Evolutionary conservation across 2,797 vertebrate genomes (phyloP).

Genomic region (Numenius phaeopus): DNA sequence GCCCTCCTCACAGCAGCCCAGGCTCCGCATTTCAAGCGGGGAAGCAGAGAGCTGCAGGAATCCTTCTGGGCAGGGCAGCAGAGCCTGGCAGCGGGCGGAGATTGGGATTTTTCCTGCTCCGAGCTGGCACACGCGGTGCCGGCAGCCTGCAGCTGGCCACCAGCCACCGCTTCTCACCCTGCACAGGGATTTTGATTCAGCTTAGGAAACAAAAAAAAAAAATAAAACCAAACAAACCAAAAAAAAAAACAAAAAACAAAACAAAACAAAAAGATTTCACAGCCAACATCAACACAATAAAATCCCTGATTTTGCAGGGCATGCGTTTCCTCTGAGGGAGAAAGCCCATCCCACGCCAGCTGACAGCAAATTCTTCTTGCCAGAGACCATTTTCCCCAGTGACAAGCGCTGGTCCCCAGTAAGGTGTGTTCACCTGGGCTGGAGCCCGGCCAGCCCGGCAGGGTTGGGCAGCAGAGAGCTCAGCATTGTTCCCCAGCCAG

Average conservation of each 20-base stretch:
- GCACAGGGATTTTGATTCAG: neutral
- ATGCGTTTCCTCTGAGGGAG: neutral
- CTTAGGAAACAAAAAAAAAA: neutral
- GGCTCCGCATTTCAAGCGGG: neutral
- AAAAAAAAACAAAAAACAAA: neutral
- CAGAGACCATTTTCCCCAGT: neutral
- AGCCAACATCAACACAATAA: neutral
- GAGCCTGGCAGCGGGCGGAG: neutral
- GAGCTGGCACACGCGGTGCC: neutral
- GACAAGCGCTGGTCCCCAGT: neutral
- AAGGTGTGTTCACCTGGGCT: neutral
- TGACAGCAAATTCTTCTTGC: neutral
- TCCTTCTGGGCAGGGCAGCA: rapidly evolving
- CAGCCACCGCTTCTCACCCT: rapidly evolving
- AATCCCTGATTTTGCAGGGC: neutral
- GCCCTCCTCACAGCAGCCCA: neutral
- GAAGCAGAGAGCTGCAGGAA: neutral
- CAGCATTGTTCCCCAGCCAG: neutral
- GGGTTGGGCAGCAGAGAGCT: neutral
- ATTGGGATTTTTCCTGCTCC: neutral
- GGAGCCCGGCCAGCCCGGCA: neutral
- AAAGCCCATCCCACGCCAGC: neutral
- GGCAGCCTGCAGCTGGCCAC: neutral
- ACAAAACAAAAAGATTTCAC: neutral
- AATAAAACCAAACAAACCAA: no score